Evolutionary conservation across 2,113 vertebrate species (phyloP).

Genomic region (Oophaga pumilio): DNA sequence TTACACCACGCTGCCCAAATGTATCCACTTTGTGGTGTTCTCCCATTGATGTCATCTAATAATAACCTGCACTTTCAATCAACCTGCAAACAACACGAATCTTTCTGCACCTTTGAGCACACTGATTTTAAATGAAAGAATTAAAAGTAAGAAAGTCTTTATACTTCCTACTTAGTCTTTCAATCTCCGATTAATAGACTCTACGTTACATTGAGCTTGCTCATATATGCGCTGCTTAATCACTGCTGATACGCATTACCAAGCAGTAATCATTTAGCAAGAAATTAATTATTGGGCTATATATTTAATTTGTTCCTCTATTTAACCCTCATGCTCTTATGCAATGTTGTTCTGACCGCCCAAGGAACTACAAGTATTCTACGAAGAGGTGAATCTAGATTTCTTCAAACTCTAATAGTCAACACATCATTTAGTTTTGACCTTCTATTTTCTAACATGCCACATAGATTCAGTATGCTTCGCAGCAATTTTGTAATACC

Average conservation of each 20-base stretch:
- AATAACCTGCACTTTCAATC: slow-evolving; percentile 14
- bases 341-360: not conserved
- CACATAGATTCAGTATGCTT: not conserved
- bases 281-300: slow-evolving; percentile 46
- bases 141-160: slow-evolving; percentile 40
- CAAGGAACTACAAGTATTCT: not conserved
- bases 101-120: slow-evolving; percentile 29
- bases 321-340: slow-evolving; percentile 26
- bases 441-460: not conserved
- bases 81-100: slow-evolving; percentile 22
- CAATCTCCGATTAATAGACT: slow-evolving; percentile 14
- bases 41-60: not conserved
- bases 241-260: slow-evolving; percentile 52
- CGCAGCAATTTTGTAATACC: not conserved
- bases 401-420: not conserved
- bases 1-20: slow-evolving; percentile 11
- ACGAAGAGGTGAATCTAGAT: not conserved
- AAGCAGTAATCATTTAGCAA: slow-evolving; percentile 52
- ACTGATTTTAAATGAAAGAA: slow-evolving; percentile 13
- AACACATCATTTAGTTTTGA: not conserved
- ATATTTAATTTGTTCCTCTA: slow-evolving; percentile 42
- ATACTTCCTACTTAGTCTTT: rapidly evolving
- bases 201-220: not conserved
- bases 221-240: not conserved
- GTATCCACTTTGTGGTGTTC: not conserved